Evolutionary conservation across 2,113 vertebrate species (phyloP).

Genomic region (Microtus richardsoni): DNA sequence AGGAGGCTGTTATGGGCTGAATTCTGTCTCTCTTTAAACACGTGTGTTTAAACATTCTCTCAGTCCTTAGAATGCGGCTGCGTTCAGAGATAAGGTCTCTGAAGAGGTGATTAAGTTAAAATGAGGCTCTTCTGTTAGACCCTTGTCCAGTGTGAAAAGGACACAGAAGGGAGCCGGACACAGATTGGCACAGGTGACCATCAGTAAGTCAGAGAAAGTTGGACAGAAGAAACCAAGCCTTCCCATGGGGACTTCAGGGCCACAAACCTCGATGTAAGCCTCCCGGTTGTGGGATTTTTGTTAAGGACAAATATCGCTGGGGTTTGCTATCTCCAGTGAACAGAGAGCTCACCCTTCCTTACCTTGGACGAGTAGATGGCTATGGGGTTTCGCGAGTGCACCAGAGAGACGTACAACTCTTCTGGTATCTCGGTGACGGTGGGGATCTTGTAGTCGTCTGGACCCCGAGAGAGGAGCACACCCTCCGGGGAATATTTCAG

Average conservation of each 20-base stretch:
- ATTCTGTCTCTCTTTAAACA: not conserved
- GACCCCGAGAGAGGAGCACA: slow-evolving; percentile 88
- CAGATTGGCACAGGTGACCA: not conserved
- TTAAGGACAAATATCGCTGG: not conserved
- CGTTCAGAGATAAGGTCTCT: not conserved
- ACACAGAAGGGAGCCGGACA: not conserved
- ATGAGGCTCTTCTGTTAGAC: not conserved
- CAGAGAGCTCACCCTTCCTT: not conserved
- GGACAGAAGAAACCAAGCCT: not conserved
- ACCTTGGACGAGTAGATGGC: slow-evolving; percentile 95
- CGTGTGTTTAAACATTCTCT: too few relatives aligned
- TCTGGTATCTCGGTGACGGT: slow-evolving; percentile 91
- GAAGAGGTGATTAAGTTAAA: not conserved
- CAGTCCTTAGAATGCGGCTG: not conserved
- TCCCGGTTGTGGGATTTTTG: not conserved
- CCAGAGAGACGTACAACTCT: slow-evolving; percentile 86
- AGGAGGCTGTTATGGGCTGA: not conserved
- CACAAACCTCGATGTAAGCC: not conserved
- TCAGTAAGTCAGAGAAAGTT: not conserved
- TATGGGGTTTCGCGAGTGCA: slow-evolving; percentile 86
- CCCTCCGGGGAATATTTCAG: slow-evolving; percentile 91
- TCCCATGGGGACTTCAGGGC: not conserved
- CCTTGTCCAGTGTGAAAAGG: not conserved
- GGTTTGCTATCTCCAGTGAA: not conserved
- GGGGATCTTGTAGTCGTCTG: slow-evolving; percentile 91